These are phyloP conservation scores for Ornithoptera priamus DNA, from an alignment of 2,888 invertebrate genomes.

Conservation along the genomic window DNA sequence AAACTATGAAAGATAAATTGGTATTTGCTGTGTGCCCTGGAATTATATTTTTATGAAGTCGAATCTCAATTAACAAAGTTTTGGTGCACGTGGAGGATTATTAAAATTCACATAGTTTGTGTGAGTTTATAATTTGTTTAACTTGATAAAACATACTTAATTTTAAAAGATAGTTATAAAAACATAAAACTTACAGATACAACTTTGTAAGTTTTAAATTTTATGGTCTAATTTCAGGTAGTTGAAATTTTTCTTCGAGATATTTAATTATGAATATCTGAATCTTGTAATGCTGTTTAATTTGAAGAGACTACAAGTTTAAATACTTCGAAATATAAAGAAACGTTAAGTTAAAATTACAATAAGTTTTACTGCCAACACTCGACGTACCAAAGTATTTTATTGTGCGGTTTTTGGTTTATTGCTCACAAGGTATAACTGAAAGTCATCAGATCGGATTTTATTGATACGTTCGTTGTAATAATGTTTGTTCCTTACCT, in stretches of 20 bases:
- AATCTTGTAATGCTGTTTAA: too few species aligned
- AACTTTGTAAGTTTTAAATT: too few species aligned
- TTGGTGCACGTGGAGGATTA: neutral
- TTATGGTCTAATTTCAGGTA: too few species aligned
- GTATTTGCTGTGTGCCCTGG: neutral
- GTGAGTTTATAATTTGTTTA: neutral
- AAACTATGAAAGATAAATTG: neutral
- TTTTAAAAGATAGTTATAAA: neutral
- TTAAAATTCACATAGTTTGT: neutral
- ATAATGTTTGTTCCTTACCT: neutral
- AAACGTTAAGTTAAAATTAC: constrained; percentile 6
- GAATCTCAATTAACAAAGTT: neutral
- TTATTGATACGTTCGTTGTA: neutral
- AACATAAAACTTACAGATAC: neutral
- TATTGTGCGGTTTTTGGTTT: constrained; percentile 20
- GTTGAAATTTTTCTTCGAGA: too few species aligned
- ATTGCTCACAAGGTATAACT: constrained; percentile 12
- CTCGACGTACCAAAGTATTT: constrained; percentile 19
- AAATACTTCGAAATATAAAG: neutral
- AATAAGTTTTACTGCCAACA: constrained; percentile 13
- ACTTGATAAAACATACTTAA: neutral
- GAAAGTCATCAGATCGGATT: constrained; percentile 3
- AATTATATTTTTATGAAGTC: neutral
- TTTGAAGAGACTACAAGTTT: too few species aligned
- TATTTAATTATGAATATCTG: too few species aligned